Evolutionary conservation across 2,888 invertebrate genomes (phyloP).

Genomic region (Synanthedon andrenaeformis): DNA sequence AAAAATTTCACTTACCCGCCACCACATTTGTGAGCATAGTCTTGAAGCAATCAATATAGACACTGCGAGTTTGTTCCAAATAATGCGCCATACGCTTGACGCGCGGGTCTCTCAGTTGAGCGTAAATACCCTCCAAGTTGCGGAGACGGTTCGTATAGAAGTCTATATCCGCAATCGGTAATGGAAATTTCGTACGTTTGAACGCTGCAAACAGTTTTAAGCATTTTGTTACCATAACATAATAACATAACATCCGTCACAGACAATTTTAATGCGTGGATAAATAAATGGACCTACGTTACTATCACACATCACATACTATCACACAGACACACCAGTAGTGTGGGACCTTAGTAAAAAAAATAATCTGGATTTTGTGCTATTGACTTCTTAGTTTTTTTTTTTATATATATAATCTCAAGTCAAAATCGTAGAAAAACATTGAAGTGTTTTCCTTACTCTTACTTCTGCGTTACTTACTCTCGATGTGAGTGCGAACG

Average conservation of each 20-base stretch:
- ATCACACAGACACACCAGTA: no score
- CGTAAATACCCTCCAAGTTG: conserved; percentile 88
- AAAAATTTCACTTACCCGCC: conserved; percentile 64
- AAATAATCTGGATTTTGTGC: no score
- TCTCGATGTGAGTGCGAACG: no score
- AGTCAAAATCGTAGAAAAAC: no score
- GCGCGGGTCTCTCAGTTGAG: conserved; percentile 84
- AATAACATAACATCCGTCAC: no score
- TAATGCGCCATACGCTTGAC: conserved; percentile 87
- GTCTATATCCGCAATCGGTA: conserved; percentile 78
- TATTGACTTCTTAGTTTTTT: no score
- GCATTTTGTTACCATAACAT: background rate
- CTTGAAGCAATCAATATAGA: conserved; percentile 83
- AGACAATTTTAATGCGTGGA: background rate
- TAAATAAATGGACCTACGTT: background rate
- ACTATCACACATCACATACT: background rate
- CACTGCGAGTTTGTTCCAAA: conserved; percentile 81
- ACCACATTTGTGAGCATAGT: conserved; percentile 83
- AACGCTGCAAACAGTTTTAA: conserved; percentile 48
- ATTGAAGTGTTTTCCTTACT: no score
- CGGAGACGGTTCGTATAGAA: conserved; percentile 84
- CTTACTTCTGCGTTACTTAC: no score
- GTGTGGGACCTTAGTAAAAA: no score
- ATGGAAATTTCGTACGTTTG: conserved; percentile 76
- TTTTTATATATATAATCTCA: no score